These are phyloP conservation scores for Cosmia pyralina DNA, from an alignment of 2,888 invertebrate genomes.

Conservation along the genomic window DNA sequence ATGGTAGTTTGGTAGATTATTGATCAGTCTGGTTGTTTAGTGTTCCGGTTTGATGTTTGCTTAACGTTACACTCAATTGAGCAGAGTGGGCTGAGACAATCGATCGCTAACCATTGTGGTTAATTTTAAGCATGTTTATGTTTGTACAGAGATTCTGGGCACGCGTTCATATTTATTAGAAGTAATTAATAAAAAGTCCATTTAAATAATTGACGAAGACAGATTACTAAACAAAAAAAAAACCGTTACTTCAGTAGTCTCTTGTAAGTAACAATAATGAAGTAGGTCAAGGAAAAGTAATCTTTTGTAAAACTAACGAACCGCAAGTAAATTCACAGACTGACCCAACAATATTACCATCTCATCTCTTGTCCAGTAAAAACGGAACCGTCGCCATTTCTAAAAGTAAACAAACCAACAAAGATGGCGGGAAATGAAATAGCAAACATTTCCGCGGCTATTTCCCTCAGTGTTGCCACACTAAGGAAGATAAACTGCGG, in stretches of 20 bases:
- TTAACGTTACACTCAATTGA: slow-evolving; percentile 33
- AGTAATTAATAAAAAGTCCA: not conserved
- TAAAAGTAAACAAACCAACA: slow-evolving; percentile 67
- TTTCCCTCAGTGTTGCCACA: slow-evolving; percentile 85
- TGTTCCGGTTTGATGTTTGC: slow-evolving; percentile 34
- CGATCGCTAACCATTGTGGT: slow-evolving; percentile 18
- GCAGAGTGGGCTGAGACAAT: slow-evolving; percentile 27
- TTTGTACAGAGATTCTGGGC: slow-evolving; percentile 11
- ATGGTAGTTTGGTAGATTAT: slow-evolving; percentile 19
- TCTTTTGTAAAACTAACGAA: slow-evolving; percentile 21
- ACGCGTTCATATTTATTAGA: slow-evolving; percentile 23
- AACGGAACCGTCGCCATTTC: slow-evolving; percentile 62
- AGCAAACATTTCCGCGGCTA: slow-evolving; percentile 85
- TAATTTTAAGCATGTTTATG: slow-evolving; percentile 22
- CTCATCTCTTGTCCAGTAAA: slow-evolving; percentile 48
- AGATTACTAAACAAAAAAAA: not conserved
- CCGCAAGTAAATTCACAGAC: slow-evolving; percentile 14
- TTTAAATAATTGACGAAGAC: not conserved
- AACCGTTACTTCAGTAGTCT: not conserved
- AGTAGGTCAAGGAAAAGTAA: not conserved
- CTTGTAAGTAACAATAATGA: not conserved
- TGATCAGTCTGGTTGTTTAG: not conserved
- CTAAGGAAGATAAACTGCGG: slow-evolving; percentile 87
- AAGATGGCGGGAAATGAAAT: slow-evolving; percentile 78
- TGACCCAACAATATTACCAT: slow-evolving; percentile 52